Evolutionary conservation across 2,113 vertebrate species (phyloP).

Genomic region (Chrysochloris asiatica): DNA sequence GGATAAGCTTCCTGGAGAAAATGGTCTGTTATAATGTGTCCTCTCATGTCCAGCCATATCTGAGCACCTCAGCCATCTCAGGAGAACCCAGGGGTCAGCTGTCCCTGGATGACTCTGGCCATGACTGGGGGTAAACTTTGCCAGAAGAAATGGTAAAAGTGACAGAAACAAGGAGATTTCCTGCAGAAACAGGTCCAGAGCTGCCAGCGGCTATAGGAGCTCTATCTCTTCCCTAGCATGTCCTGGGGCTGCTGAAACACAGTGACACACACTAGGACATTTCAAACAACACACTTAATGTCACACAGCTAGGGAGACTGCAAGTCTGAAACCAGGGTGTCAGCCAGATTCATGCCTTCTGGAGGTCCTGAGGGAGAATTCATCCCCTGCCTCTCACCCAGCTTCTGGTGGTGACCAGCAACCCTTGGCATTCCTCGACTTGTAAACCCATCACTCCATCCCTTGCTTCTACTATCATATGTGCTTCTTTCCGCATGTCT

Average conservation of each 20-base stretch:
- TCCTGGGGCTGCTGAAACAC: background rate
- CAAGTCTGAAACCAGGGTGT: background rate
- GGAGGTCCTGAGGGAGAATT: background rate
- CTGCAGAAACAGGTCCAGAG: background rate
- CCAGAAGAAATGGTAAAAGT: background rate
- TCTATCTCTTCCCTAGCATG: background rate
- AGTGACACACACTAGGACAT: background rate
- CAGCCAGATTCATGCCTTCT: background rate
- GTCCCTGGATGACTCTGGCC: slow-evolving; percentile 23
- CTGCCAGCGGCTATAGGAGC: rapidly evolving
- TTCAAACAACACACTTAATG: too few relatives aligned
- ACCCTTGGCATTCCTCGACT: background rate
- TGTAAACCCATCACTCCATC: background rate
- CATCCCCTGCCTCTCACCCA: background rate
- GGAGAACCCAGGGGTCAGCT: slow-evolving; percentile 35
- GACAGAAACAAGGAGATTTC: background rate
- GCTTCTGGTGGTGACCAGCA: background rate
- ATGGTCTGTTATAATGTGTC: background rate
- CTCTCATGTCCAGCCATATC: slow-evolving; percentile 60
- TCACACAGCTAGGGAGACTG: background rate
- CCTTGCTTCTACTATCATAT: background rate
- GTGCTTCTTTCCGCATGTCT: background rate
- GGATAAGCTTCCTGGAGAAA: slow-evolving; percentile 40
- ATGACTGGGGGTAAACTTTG: background rate
- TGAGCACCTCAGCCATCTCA: slow-evolving; percentile 39